Evolutionary conservation across 2,797 vertebrate genomes (phyloP).

Genomic region (Macropodus opercularis): DNA sequence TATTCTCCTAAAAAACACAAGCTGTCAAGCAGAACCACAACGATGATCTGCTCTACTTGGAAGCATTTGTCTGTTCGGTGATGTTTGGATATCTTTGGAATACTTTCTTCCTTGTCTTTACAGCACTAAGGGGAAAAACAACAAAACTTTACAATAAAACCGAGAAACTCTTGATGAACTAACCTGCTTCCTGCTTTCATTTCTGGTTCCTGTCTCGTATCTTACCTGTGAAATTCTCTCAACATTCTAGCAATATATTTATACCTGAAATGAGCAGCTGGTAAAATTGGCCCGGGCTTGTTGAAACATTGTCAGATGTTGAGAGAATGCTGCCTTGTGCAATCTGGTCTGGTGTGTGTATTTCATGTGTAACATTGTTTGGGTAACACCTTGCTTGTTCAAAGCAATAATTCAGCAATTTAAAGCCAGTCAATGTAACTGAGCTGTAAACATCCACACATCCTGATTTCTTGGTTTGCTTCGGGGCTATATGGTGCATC

Average conservation of each 20-base stretch:
- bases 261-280: neutral
- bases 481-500: conserved; percentile 5
- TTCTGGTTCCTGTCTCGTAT: conserved; percentile 58
- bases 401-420: conserved; percentile 25
- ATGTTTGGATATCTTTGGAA: conserved; percentile 78
- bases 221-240: conserved; percentile 47
- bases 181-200: conserved; percentile 73
- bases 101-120: conserved; percentile 83
- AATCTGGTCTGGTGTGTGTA: conserved; percentile 18
- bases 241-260: conserved; percentile 36
- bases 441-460: neutral
- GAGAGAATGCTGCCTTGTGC: conserved; percentile 52
- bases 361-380: conserved; percentile 28
- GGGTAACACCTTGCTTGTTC: conserved; percentile 53
- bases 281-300: neutral
- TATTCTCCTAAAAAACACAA: conserved; percentile 62
- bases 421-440: neutral
- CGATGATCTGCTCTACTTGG: conserved; percentile 60
- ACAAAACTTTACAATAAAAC: conserved; percentile 79
- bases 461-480: too few species aligned
- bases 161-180: conserved; percentile 84
- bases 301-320: conserved; percentile 39
- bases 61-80: conserved; percentile 74
- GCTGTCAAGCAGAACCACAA: conserved; percentile 70
- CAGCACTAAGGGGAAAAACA: conserved; percentile 77